Base-by-base conservation (phyloP, 1,140 invertebrate species). In the Sitodiplosis mosellana region DNA sequence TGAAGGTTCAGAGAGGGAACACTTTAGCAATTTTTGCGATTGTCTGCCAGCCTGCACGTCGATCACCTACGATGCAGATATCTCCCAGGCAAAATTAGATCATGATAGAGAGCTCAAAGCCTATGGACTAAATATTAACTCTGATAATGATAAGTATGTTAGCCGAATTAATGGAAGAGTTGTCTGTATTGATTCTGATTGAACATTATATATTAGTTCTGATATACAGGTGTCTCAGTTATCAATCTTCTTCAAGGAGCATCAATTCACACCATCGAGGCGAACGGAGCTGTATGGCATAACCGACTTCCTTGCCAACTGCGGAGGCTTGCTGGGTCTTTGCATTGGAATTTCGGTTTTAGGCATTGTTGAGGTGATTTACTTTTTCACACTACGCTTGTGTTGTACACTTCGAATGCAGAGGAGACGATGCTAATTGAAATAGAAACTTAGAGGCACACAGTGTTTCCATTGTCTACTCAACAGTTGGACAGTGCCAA, bases 41-140 rank as follows among this genome's bases (percentile, higher is more conserved):
- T 82, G 80, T 55, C 59, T 81, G 47, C 78, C 77, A 2, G 69
- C 75, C 0, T 82, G 80, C 53, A 78, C 75, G 1, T 75, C 77
- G 2, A 66, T 81, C 1, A 67, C 69, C 8, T 82, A 81, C 55
- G 72, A 78, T 49, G 72, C 74, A 0, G 77, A 80, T 59, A 77
- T 74, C 2, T 78, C 77, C 0, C 76, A 79, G 55, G 77, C 75
- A 7, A 69, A 76, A 56, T 78, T 71, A 46, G 68, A 75, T 54
- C 71, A 71, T 63, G 61, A 63, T 47, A 66, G 69, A 46, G 53
- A 75, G 49, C 67, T 70, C 42, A 55, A 54, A 36, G 72, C 70
- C 0, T 69, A 57, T 36, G 51, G 50, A 2, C n/a, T n/a, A n/a
- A n/a, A n/a, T n/a, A n/a, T n/a, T n/a, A n/a, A n/a, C n/a, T n/a